phyloP scores from a whole-genome alignment of 1,140 invertebrate genomes.

The Magallana ariakensis region DNA sequence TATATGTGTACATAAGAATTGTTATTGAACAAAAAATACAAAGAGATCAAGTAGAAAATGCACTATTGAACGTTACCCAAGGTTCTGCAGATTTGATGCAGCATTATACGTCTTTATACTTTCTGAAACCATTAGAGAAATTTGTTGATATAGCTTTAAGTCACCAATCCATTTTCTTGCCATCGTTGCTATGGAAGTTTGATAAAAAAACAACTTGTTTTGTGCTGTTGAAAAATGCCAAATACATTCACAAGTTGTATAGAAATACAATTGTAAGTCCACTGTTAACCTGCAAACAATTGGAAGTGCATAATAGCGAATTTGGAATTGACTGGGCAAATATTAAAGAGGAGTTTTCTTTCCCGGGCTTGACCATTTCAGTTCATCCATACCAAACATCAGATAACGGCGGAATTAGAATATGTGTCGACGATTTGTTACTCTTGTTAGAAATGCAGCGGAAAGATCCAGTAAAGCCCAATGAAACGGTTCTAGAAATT shows the following conservation, averaged over 20 bases:
- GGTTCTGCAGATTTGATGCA: background rate
- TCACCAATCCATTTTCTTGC: background rate
- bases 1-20: background rate
- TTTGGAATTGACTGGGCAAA: background rate
- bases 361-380: background rate
- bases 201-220: slow-evolving; percentile 4
- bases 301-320: background rate
- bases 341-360: background rate
- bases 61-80: background rate
- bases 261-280: background rate
- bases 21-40: background rate
- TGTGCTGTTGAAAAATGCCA: background rate
- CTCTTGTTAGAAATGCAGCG: background rate
- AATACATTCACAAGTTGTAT: background rate
- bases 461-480: background rate
- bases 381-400: background rate
- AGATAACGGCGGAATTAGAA: background rate
- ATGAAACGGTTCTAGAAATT: background rate
- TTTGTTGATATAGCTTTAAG: background rate
- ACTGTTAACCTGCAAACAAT: slow-evolving; percentile 18
- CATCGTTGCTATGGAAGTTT: background rate
- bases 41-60: background rate
- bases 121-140: no score
- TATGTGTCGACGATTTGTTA: background rate
- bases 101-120: no score